A percentile compares a stretch with the other conserved stretches of the same genome.
Evolutionary conservation across 2,113 vertebrate genomes (phyloP).

Genomic region (Poeciliopsis prolifica): DNA sequence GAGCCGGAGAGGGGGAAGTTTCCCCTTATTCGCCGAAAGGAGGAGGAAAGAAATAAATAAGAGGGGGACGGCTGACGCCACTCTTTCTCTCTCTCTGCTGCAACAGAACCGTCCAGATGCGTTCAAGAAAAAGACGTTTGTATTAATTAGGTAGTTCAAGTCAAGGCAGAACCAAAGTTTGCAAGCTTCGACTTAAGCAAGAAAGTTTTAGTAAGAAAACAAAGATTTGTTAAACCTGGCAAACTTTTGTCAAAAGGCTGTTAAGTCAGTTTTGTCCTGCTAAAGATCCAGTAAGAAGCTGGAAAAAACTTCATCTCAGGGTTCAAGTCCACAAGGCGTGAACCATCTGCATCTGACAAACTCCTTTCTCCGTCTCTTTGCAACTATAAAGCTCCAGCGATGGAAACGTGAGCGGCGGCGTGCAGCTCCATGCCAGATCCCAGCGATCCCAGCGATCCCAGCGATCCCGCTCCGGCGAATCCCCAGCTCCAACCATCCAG

Average conservation of each 20-base stretch:
- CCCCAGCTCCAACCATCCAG: slow-evolving; percentile 47
- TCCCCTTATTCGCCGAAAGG: slow-evolving; percentile 71
- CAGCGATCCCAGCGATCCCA: slow-evolving; percentile 55
- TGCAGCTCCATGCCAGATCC: slow-evolving; percentile 74
- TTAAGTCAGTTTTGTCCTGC: slow-evolving; percentile 1
- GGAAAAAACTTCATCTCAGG: slow-evolving; percentile 34
- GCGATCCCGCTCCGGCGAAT: slow-evolving; percentile 46
- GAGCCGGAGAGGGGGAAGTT: slow-evolving; percentile 81
- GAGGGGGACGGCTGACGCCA: slow-evolving; percentile 12
- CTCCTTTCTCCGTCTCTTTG: slow-evolving; percentile 42
- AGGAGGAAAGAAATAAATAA: slow-evolving; percentile 13
- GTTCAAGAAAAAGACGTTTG: slow-evolving; percentile 2
- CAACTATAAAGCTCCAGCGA: slow-evolving; percentile 46
- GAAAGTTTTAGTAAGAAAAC: slow-evolving; percentile 20
- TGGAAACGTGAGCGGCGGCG: slow-evolving; percentile 13
- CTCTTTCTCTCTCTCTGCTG: slow-evolving; percentile 6
- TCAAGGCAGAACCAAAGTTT: slow-evolving; percentile 22
- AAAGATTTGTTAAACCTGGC: slow-evolving; percentile 6
- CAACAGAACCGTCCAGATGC: slow-evolving; percentile 20
- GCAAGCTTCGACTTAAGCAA: background rate
- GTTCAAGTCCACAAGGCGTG: slow-evolving; percentile 40
- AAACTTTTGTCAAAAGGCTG: slow-evolving; percentile 1
- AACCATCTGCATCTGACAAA: slow-evolving; percentile 33
- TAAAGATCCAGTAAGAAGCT: slow-evolving; percentile 5
- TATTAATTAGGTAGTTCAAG: slow-evolving; percentile 6